These are phyloP conservation scores for Nyctibius grandis DNA, from an alignment of 2,797 vertebrate species.

Conservation along the genomic window DNA sequence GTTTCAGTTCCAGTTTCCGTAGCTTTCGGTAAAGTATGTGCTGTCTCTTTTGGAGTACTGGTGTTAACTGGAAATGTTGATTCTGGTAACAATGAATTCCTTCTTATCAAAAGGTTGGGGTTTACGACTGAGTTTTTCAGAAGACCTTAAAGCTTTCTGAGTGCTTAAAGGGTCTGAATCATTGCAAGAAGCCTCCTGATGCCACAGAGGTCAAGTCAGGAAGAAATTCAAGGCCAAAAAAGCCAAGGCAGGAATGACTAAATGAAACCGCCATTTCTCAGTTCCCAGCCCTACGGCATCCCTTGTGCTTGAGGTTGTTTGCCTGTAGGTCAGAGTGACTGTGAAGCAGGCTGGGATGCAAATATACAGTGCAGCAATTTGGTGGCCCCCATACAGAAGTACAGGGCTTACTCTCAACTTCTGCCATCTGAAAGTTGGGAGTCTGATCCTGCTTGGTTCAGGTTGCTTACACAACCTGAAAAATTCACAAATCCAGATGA, in stretches of 20 bases:
- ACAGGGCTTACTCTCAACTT: background rate
- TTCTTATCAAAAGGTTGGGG: conserved; percentile 44
- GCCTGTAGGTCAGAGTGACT: background rate
- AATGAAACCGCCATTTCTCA: background rate
- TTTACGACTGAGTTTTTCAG: background rate
- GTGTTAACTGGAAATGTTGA: conserved; percentile 49
- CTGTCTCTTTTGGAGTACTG: conserved; percentile 15
- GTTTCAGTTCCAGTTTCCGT: conserved; percentile 49
- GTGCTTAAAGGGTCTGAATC: background rate
- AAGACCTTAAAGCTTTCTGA: background rate
- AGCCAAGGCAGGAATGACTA: background rate
- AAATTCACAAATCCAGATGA: background rate
- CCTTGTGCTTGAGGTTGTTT: background rate
- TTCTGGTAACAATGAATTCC: conserved; percentile 9
- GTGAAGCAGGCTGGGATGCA: background rate
- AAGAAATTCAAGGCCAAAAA: background rate
- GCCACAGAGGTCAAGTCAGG: background rate
- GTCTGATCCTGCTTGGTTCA: background rate
- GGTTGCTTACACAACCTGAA: background rate
- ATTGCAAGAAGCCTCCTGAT: background rate
- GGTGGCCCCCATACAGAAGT: background rate
- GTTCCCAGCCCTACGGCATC: background rate
- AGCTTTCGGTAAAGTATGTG: conserved; percentile 28
- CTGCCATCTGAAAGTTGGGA: background rate
- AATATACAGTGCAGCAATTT: background rate